Evolutionary conservation across 2,797 vertebrate genomes (phyloP).

Genomic region (Balearica regulorum): DNA sequence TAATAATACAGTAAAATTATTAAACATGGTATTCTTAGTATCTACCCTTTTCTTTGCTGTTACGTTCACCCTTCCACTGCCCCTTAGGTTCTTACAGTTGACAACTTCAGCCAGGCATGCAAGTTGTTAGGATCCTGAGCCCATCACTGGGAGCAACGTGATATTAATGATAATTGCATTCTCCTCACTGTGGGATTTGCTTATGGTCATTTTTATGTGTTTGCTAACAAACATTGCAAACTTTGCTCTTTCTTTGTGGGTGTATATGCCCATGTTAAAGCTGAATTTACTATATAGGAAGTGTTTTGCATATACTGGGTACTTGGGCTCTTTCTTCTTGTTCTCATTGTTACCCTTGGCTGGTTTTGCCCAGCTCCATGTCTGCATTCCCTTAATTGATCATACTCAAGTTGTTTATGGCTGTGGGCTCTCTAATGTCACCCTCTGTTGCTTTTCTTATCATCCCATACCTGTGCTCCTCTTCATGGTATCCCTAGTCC

Average conservation of each 20-base stretch:
- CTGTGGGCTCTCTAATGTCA: neutral
- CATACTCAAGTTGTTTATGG: too few species aligned
- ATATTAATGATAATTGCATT: neutral
- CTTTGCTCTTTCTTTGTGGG: too few species aligned
- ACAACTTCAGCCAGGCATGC: neutral
- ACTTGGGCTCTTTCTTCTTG: too few species aligned
- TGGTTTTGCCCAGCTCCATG: too few species aligned
- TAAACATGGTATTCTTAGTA: neutral
- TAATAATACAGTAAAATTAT: neutral
- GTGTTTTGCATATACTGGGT: too few species aligned
- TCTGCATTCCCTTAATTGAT: too few species aligned
- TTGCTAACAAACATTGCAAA: too few species aligned
- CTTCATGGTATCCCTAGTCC: rapidly evolving
- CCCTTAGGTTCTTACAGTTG: neutral
- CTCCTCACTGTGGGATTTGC: neutral
- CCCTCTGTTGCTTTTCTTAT: neutral
- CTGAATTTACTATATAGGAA: too few species aligned
- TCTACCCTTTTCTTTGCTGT: neutral
- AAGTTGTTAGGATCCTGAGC: neutral
- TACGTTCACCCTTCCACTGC: neutral
- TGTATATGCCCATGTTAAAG: too few species aligned
- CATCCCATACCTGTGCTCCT: rapidly evolving
- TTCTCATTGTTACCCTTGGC: too few species aligned
- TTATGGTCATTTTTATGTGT: neutral
- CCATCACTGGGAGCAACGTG: neutral